Percentiles rank a stretch among this genome's conserved stretches.
Evolutionary conservation across 2,797 vertebrate species (phyloP).

Genomic region (Aplochiton taeniatus): DNA sequence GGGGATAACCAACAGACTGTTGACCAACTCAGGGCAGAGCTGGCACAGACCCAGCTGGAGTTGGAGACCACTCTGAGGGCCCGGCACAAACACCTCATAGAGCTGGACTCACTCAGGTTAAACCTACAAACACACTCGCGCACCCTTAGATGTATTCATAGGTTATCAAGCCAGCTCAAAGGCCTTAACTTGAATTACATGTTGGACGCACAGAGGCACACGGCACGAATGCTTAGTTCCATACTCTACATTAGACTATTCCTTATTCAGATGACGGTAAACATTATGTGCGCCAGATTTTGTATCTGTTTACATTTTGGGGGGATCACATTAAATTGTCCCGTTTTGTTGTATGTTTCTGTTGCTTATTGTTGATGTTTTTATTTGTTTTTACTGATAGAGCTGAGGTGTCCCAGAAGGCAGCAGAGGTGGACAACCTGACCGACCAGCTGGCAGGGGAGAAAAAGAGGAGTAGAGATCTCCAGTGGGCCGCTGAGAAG

Average conservation of each 20-base stretch:
- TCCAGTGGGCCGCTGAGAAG: conserved; percentile 90
- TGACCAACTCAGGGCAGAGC: conserved; percentile 84
- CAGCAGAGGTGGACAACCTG: conserved; percentile 80
- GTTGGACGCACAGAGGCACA: not conserved
- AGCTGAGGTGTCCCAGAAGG: conserved; percentile 84
- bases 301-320: not conserved
- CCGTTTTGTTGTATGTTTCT: not conserved
- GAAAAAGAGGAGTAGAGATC: conserved; percentile 84
- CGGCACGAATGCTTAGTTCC: not conserved
- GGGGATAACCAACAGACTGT: conserved; percentile 71
- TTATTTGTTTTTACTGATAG: conserved; percentile 63
- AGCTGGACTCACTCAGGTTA: conserved; percentile 89
- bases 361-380: too few relatives aligned
- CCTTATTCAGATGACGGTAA: not conserved
- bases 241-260: too few relatives aligned
- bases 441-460: conserved; percentile 84
- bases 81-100: conserved; percentile 90
- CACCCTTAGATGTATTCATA: not conserved
- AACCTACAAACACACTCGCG: conserved; percentile 1
- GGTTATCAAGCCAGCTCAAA: not conserved
- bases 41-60: conserved; percentile 87
- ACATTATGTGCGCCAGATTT: too few relatives aligned
- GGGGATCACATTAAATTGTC: not conserved
- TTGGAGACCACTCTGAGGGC: conserved; percentile 87
- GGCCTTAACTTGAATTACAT: not conserved